Percentiles rank a stretch among this genome's conserved stretches.
phyloP scores from a whole-genome alignment of 2,113 vertebrate species.

The Gobio gobio region DNA sequence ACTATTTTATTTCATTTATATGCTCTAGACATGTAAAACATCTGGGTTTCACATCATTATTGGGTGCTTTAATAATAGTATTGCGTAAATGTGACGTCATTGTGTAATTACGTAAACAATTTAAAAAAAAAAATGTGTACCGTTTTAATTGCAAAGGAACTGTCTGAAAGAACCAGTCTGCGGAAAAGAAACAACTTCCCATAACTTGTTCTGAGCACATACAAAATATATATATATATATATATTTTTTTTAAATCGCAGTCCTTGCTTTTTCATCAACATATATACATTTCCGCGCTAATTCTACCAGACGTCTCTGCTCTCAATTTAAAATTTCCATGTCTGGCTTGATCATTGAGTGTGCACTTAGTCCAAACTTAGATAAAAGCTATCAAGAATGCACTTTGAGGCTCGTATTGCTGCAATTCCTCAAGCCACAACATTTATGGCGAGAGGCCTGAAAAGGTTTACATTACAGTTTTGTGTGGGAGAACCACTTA shows the following conservation, averaged over 20 bases:
- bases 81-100: no score
- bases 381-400: constrained; percentile 74
- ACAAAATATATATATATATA: no score
- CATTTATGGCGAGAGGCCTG: constrained; percentile 61
- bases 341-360: constrained; percentile 64
- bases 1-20: no score
- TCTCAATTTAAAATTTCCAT: constrained; percentile 55
- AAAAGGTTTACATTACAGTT: constrained; percentile 69
- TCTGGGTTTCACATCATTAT: no score
- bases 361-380: constrained; percentile 66
- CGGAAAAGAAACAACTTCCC: no score
- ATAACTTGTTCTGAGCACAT: background rate
- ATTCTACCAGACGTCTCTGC: constrained; percentile 34
- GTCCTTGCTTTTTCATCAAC: background rate
- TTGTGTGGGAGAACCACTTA: constrained; percentile 58
- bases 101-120: no score
- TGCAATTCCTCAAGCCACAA: constrained; percentile 68
- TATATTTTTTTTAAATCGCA: no score
- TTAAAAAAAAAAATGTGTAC: no score
- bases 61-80: no score
- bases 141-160: no score
- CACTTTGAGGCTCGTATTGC: constrained; percentile 66
- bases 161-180: no score
- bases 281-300: background rate
- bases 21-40: no score